Percentiles rank a stretch among this genome's conserved stretches.
phyloP scores from a whole-genome alignment of 2,797 vertebrate species.

The Ctenopoma kingsleyae region DNA sequence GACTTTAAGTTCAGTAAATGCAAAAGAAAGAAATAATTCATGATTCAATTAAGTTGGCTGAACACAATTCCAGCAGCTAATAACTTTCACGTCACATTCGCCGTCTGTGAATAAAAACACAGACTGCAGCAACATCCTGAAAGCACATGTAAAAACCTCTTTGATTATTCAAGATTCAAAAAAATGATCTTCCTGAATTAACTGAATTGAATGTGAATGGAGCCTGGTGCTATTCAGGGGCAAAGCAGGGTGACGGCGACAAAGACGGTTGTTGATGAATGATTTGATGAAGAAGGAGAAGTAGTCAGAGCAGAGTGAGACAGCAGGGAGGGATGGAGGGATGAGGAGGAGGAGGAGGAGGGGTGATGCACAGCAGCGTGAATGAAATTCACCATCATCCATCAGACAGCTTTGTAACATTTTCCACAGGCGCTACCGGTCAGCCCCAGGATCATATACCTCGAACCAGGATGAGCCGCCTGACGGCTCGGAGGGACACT shows the following conservation, averaged over 20 bases:
- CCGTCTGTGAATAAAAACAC: background rate
- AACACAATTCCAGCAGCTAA: too few relatives aligned
- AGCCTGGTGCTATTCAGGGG: constrained; percentile 34
- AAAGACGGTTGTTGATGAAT: constrained; percentile 45
- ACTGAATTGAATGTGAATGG: constrained; percentile 65
- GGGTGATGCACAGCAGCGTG: constrained; percentile 64
- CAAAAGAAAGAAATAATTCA: too few relatives aligned
- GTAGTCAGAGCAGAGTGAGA: constrained; percentile 36
- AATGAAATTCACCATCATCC: constrained; percentile 75
- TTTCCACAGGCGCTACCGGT: constrained; percentile 73
- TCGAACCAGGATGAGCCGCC: constrained; percentile 73
- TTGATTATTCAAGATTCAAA: background rate
- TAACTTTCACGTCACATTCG: background rate
- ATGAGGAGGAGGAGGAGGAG: background rate
- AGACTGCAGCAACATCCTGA: background rate
- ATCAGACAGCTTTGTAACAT: constrained; percentile 76
- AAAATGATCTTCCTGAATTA: constrained; percentile 39
- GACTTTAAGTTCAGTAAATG: too few relatives aligned
- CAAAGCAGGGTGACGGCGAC: constrained; percentile 37
- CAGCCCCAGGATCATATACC: constrained; percentile 82
- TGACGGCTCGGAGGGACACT: constrained; percentile 70
- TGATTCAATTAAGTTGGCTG: too few relatives aligned
- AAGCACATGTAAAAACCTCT: background rate
- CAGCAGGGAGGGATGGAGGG: constrained; percentile 38
- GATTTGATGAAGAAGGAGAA: constrained; percentile 29